Evolutionary conservation across 2,888 invertebrate species (phyloP), one percentile per base, ranked within the genome.

Genomic region (Thereva nobilitata): DNA sequence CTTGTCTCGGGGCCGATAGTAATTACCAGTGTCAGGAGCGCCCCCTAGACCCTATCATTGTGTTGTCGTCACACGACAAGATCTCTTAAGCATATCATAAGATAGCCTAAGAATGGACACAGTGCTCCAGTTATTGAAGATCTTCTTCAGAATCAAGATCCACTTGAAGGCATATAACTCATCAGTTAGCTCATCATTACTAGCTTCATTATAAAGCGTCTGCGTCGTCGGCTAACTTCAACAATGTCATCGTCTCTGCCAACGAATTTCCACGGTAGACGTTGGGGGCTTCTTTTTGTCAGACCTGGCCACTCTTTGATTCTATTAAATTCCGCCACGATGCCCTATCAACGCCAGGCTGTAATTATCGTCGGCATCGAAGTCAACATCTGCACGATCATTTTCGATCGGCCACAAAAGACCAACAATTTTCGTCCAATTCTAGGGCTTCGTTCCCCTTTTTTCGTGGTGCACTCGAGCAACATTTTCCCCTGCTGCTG

Each of bases 271-370:
- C 12, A 50, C 50, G 37, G 47, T 45, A 37, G 23, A 45, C 41
- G 47, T 37, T n/a, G 45, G n/a, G 7, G 45, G 35, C 47, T 37
- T 47, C 41, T 50, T n/a, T 59, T 42, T 50, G 61, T 34, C 34
- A 49, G 61, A 61, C 23, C 12, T 23, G 49, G 61, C 50, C 61
- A 61, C 61, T 49, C 61, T 50, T 50, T 61, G n/a, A 23, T 23
- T 23, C 23, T 23, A 23, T 23, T 23, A 23, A 23, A 23, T 23
- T 23, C n/a, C n/a, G n/a, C n/a, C 2, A 23, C 1, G 23, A 23
- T 23, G 23, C 23, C 23, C 5, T 50, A 61, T 61, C 50, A 50
- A 23, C 35, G 34, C 38, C 49, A 49, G 50, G 35, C 50, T 45
- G 50, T 38, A 61, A 61, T 61, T 50, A 61, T 38, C 61, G 12